Base-by-base conservation (phyloP, 2,797 vertebrate genomes). In the Octomys mimax region DNA sequence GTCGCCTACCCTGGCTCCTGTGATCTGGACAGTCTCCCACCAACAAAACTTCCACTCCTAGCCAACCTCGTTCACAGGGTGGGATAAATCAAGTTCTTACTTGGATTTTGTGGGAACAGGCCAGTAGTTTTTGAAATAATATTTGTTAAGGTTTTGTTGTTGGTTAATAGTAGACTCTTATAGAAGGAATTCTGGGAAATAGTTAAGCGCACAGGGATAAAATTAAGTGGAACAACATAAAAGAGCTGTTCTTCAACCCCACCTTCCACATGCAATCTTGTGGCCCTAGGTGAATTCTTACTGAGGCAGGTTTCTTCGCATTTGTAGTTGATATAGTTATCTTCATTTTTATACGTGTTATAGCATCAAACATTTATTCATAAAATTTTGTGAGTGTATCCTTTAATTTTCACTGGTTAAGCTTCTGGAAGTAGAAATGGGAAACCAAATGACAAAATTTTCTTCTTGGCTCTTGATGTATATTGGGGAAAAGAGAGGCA, bases 11-110 rank as follows among this genome's bases (percentile, higher is more conserved):
- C n/a, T 13, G 21, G 9, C 5, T 24, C 46, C 79, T 75, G 0
- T 1, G 22, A 19, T 13, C 2, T 0, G 21, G 64, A 4, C 8
- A 33, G 11, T 42, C 57, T 73, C 39, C 12, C 14, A 2, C n/a
- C n/a, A 12, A 19, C 59, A 2, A 36, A 64, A 42, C 52, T 16
- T 54, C 36, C 49, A 8, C 42, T 46, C 26, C 0, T 49, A 54
- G 18, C 7, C 9, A 31, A 26, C 42, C 26, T 78, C 18, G 26
- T 52, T 52, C 75, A 18, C 5, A 26, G 14, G 19, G 39, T 2
- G 8, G 21, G 66, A 16, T 18, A 80, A 75, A 59, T 52, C 21
- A 19, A 68, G 12, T 77, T 62, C 28, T n/a, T 33, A 18, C 4
- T 46, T 49, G 24, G 4, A 70, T 39, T n/a, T 11, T 26, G 18